Percentiles rank a stretch among this genome's conserved stretches.
phyloP scores from a whole-genome alignment of 2,113 vertebrate species.

The Arenaria interpres region DNA sequence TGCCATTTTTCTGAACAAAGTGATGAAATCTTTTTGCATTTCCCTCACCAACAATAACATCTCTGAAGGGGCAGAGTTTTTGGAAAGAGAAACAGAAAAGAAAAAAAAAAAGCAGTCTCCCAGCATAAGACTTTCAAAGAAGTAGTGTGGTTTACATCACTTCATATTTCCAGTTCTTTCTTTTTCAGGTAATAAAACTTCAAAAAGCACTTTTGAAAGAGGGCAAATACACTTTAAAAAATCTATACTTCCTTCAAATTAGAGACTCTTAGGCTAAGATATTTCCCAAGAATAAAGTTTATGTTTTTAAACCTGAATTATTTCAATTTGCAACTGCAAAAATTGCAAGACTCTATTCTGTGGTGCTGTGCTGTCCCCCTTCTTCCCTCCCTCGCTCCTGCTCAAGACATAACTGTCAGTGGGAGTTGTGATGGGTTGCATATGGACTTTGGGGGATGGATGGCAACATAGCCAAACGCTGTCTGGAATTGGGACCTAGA shows the following conservation, averaged over 20 bases:
- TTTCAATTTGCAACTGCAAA: neutral
- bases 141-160: neutral
- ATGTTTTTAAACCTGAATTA: neutral
- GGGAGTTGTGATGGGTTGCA: too few relatives aligned
- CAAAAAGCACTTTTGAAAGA: neutral
- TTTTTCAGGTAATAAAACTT: neutral
- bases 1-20: neutral
- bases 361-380: too few relatives aligned
- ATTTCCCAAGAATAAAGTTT: neutral
- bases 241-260: neutral
- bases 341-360: neutral
- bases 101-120: neutral
- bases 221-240: neutral
- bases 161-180: neutral
- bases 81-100: neutral
- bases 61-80: neutral
- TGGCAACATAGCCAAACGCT: too few relatives aligned
- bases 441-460: too few relatives aligned
- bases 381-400: too few relatives aligned
- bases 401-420: too few relatives aligned
- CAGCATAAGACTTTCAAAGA: neutral
- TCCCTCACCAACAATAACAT: neutral
- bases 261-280: neutral
- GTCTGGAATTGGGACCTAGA: too few relatives aligned
- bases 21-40: neutral